Percentiles rank a stretch among this genome's conserved stretches.
Evolutionary conservation across 2,113 vertebrate genomes (phyloP).

Genomic region (Eurystomus gularis): DNA sequence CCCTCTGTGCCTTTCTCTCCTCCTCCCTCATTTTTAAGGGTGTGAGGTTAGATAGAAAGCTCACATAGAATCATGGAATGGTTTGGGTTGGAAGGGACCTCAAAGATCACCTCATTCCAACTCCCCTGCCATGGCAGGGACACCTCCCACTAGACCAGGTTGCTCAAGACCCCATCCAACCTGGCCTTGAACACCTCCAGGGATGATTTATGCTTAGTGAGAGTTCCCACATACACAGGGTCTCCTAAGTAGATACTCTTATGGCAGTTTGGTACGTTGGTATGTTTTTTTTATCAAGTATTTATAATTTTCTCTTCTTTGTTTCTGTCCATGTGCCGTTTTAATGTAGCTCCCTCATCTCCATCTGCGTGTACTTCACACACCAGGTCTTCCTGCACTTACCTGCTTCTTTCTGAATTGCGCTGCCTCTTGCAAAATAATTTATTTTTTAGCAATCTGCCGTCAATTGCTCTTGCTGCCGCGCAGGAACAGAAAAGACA

Average conservation of each 20-base stretch:
- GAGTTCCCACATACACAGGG: background rate
- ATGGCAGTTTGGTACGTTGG: background rate
- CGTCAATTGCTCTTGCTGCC: background rate
- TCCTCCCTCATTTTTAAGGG: background rate
- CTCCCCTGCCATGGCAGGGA: no score
- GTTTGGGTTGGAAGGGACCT: no score
- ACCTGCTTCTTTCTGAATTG: background rate
- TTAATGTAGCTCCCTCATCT: background rate
- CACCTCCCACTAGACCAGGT: no score
- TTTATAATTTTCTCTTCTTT: background rate
- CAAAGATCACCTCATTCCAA: no score
- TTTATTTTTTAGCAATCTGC: background rate
- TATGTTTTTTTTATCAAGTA: no score
- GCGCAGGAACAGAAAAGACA: background rate
- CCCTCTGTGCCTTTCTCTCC: background rate
- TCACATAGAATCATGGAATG: background rate
- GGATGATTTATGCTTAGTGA: background rate
- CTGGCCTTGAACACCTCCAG: no score
- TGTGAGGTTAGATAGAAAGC: accelerated
- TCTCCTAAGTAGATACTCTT: background rate
- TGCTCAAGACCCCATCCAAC: no score
- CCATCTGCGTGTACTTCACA: accelerated
- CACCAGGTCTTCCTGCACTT: background rate
- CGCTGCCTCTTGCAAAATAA: background rate
- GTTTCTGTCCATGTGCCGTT: background rate